Evolutionary conservation across 1,140 invertebrate species (phyloP).

Genomic region (Meloidogyne floridensis): DNA sequence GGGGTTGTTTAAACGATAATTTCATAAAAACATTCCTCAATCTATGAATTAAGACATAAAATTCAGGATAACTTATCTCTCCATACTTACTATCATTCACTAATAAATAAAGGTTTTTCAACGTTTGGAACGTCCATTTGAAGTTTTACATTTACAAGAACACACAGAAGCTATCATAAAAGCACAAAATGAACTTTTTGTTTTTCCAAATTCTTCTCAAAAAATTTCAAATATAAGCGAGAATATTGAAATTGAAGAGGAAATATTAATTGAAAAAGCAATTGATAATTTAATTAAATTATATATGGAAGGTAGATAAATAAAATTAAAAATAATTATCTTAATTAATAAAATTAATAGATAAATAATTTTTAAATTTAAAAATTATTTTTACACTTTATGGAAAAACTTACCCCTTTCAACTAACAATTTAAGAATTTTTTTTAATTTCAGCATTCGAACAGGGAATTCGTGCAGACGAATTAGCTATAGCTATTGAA

Average conservation of each 20-base stretch:
- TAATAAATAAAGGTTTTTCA: constrained; percentile 26
- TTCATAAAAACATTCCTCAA: no score
- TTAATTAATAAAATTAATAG: no score
- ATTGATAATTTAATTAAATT: constrained; percentile 42
- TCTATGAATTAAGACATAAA: no score
- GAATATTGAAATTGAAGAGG: not conserved
- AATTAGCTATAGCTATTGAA: constrained; percentile 31
- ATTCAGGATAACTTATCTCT: no score
- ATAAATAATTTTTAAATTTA: no score
- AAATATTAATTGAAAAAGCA: constrained; percentile 24
- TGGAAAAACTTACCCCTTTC: no score
- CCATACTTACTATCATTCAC: no score
- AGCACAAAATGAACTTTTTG: constrained; percentile 43
- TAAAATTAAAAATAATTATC: not conserved
- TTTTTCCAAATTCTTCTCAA: constrained; percentile 1
- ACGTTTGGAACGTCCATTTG: constrained; percentile 41
- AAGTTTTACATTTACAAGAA: constrained; percentile 34
- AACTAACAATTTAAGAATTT: no score
- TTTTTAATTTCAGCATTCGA: constrained; percentile 23
- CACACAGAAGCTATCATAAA: constrained; percentile 42
- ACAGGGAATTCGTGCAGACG: constrained; percentile 29
- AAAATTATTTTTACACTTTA: no score
- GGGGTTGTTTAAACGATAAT: no score
- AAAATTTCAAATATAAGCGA: not conserved
- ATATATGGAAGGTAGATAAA: constrained; percentile 46